Evolutionary conservation across 1,140 invertebrate species (phyloP).

Genomic region (Dendroctonus valens): DNA sequence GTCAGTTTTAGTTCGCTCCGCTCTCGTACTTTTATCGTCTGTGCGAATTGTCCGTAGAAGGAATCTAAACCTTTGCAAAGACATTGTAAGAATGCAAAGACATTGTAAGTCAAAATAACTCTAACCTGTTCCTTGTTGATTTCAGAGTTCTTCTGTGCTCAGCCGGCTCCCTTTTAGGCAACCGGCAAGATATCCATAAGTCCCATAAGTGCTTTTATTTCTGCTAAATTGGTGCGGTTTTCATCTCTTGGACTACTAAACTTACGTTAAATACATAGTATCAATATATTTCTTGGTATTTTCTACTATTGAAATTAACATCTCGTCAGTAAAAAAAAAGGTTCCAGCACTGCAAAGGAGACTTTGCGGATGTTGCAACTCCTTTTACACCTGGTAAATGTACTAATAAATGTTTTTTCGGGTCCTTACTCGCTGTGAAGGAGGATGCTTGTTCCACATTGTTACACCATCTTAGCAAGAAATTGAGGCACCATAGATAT

Average conservation of each 20-base stretch:
- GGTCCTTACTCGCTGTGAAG: no score
- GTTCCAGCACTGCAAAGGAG: background rate
- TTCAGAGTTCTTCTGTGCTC: background rate
- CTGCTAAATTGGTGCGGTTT: background rate
- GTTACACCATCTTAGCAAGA: background rate
- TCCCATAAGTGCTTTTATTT: conserved; percentile 4
- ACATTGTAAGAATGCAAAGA: no score
- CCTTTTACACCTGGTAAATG: background rate
- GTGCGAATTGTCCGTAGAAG: background rate
- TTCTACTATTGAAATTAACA: conserved; percentile 1
- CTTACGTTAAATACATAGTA: background rate
- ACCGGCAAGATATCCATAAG: background rate
- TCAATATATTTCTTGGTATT: background rate
- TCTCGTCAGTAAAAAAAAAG: background rate
- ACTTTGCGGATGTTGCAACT: background rate
- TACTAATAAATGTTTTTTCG: background rate
- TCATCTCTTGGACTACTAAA: background rate
- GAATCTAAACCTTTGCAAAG: conserved; percentile 1
- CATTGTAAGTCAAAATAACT: background rate
- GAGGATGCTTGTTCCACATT: no score
- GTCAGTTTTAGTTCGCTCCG: background rate
- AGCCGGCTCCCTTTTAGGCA: background rate
- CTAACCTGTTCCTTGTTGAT: background rate
- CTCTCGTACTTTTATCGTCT: background rate
- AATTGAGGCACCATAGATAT: background rate